Conservation (phyloP, 2,888 invertebrate genomes). For the Amiota minor region DNA sequence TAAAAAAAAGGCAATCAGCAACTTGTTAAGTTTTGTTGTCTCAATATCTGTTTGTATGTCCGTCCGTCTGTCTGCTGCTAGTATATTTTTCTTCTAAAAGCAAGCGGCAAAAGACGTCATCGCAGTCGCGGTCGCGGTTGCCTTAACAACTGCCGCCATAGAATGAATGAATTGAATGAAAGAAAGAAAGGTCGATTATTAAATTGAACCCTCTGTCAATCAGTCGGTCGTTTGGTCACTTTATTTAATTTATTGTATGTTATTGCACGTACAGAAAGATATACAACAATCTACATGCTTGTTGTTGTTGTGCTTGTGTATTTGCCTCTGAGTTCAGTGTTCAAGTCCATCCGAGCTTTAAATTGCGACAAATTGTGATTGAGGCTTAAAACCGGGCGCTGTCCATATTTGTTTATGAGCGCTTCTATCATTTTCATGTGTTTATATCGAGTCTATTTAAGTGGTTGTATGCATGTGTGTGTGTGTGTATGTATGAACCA, state of each 20-base stretch:
- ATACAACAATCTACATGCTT: not conserved
- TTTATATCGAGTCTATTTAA: not conserved
- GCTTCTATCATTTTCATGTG: not conserved
- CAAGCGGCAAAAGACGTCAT: too few species aligned
- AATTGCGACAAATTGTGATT: constrained; percentile 10
- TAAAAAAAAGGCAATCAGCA: too few species aligned
- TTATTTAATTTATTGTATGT: not conserved
- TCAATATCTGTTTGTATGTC: too few species aligned
- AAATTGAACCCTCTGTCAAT: constrained; percentile 12
- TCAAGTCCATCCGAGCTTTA: constrained; percentile 1
- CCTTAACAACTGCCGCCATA: too few species aligned
- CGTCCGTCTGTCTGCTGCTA: too few species aligned
- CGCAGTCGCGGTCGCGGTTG: too few species aligned
- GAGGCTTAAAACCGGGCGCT: constrained; percentile 19
- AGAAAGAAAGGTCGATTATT: constrained; percentile 5
- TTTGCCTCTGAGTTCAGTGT: not conserved
- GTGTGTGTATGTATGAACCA: not conserved
- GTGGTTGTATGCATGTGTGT: not conserved
- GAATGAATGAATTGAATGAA: too few species aligned
- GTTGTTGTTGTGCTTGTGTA: not conserved
- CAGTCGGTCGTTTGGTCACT: not conserved
- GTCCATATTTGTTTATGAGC: constrained; percentile 8
- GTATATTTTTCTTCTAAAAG: too few species aligned
- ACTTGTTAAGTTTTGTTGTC: too few species aligned
- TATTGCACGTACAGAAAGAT: not conserved